phyloP scores from a whole-genome alignment of 2,888 invertebrate species.

The Noctua janthina region DNA sequence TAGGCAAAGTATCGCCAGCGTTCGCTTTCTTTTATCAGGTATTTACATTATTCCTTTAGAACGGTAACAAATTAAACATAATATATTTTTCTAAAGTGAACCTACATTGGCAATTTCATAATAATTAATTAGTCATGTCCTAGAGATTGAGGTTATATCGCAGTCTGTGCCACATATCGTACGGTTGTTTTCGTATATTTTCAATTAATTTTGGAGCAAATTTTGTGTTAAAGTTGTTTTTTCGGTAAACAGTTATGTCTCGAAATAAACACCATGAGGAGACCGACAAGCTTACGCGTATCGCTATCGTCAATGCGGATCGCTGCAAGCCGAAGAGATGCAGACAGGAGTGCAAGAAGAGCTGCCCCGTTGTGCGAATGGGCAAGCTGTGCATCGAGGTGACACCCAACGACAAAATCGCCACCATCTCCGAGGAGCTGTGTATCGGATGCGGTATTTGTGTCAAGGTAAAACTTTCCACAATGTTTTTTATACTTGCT shows the following conservation, averaged over 20 bases:
- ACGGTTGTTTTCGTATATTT: constrained; percentile 69
- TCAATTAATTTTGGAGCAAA: constrained; percentile 52
- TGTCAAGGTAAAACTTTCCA: constrained; percentile 94
- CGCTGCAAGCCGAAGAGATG: constrained; percentile 99
- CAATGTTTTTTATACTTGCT: constrained; percentile 27
- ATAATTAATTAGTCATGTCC: constrained; percentile 67
- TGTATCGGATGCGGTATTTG: constrained; percentile 99
- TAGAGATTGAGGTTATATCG: constrained; percentile 84
- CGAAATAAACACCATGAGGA: constrained; percentile 93
- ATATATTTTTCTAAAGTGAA: constrained; percentile 43
- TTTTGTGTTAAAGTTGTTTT: constrained; percentile 63
- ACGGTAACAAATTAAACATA: constrained; percentile 33
- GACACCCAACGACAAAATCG: constrained; percentile 98
- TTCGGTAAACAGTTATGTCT: constrained; percentile 84
- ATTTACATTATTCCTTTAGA: constrained; percentile 66
- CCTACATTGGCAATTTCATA: constrained; percentile 45
- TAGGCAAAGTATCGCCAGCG: constrained; percentile 86
- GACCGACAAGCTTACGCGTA: constrained; percentile 98
- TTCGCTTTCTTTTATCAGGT: constrained; percentile 86
- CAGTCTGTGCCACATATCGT: constrained; percentile 83
- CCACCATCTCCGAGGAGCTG: constrained; percentile 98
- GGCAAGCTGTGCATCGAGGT: constrained; percentile 99
- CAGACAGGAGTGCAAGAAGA: constrained; percentile 99
- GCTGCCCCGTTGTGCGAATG: constrained; percentile 99
- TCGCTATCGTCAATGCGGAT: constrained; percentile 99